phyloP scores from a whole-genome alignment of 2,113 vertebrate species.

The Dasyurus viverrinus region DNA sequence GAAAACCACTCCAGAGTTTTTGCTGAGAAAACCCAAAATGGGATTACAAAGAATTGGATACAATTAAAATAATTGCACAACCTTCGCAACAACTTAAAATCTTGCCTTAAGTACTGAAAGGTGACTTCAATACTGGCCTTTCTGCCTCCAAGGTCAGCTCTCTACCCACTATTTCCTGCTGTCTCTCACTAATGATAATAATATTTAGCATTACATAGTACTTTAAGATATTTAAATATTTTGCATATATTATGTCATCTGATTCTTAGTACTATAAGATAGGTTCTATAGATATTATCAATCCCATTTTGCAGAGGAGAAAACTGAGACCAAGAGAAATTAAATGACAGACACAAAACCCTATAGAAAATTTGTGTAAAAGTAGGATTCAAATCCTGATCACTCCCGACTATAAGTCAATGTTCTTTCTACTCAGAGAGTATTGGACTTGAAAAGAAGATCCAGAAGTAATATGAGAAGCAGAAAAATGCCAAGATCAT shows the following conservation, averaged over 20 bases:
- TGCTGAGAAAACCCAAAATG: too few species aligned
- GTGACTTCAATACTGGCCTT: background rate
- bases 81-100: background rate
- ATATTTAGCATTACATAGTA: background rate
- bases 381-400: background rate
- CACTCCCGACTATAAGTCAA: background rate
- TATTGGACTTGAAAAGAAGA: background rate
- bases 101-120: background rate
- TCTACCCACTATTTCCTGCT: background rate
- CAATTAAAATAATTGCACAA: background rate
- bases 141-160: background rate
- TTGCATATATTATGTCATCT: background rate
- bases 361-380: background rate
- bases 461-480: background rate
- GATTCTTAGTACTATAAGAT: background rate
- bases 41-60: background rate
- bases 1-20: too few species aligned
- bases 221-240: background rate
- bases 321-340: background rate
- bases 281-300: slow-evolving; percentile 3
- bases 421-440: background rate
- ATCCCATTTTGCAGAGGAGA: slow-evolving; percentile 1
- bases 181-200: background rate
- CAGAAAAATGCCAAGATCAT: background rate
- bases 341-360: slow-evolving; percentile 9